Percentiles rank a stretch among this genome's conserved stretches.
phyloP scores from a whole-genome alignment of 2,888 invertebrate genomes.

The Laspeyria flexula region DNA sequence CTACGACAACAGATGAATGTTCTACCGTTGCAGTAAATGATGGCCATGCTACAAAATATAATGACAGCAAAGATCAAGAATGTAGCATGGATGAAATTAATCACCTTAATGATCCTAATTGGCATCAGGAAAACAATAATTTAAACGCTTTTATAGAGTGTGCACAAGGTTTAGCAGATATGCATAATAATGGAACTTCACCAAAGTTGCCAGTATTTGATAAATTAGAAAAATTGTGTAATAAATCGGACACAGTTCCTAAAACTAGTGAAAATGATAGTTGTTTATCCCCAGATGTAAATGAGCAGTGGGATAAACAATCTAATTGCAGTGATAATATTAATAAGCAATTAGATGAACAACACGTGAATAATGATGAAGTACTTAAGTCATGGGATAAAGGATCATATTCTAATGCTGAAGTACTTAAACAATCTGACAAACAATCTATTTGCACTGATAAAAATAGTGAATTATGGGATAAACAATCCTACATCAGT shows the following conservation, averaged over 20 bases:
- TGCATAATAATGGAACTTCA: background rate
- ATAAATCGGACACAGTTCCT: constrained; percentile 9
- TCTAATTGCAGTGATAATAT: background rate
- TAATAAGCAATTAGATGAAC: background rate
- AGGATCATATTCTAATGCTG: background rate
- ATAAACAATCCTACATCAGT: background rate
- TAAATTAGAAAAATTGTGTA: constrained; percentile 7
- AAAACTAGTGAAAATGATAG: background rate
- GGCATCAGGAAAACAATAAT: background rate
- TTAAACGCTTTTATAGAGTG: background rate
- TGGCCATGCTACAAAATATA: background rate
- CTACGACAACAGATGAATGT: background rate
- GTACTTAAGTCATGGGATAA: background rate
- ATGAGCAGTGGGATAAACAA: background rate
- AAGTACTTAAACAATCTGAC: background rate
- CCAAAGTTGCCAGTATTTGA: background rate
- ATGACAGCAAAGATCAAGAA: background rate
- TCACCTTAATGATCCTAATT: background rate
- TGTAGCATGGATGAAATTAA: background rate
- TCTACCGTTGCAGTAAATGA: background rate
- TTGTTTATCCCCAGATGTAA: background rate
- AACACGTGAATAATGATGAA: background rate
- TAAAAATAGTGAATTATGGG: background rate
- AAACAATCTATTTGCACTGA: background rate
- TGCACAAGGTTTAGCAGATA: background rate